Conservation (phyloP, 2,113 vertebrate genomes). For the Myxocyprinus asiaticus region DNA sequence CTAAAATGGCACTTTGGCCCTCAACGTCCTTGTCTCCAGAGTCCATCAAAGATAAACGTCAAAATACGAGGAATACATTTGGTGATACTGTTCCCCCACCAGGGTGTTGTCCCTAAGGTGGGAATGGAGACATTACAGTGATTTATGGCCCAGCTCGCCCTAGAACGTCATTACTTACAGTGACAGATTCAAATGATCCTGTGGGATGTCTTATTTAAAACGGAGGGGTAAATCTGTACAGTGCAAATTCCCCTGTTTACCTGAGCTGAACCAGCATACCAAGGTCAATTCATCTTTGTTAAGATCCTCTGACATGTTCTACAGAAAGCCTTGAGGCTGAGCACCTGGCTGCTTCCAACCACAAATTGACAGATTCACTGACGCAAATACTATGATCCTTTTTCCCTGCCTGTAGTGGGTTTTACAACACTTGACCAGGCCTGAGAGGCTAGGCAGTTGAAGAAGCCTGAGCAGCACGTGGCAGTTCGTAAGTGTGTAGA, state of each 20-base stretch:
- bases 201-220: slow-evolving; percentile 56
- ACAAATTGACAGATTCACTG: background rate
- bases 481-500: too few species aligned
- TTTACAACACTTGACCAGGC: slow-evolving; percentile 28
- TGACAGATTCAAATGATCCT: slow-evolving; percentile 47
- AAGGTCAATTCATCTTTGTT: slow-evolving; percentile 35
- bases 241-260: slow-evolving; percentile 23
- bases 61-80: slow-evolving; percentile 36
- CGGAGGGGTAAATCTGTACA: slow-evolving; percentile 3
- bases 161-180: slow-evolving; percentile 59
- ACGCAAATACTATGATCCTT: background rate
- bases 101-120: slow-evolving; percentile 36
- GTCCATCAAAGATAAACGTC: slow-evolving; percentile 36
- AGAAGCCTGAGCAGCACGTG: background rate
- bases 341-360: slow-evolving; percentile 29
- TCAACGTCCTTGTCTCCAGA: slow-evolving; percentile 40
- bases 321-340: slow-evolving; percentile 6
- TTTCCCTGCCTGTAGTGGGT: background rate
- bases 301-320: background rate
- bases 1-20: slow-evolving; percentile 5
- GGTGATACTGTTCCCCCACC: slow-evolving; percentile 11
- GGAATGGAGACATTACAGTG: slow-evolving; percentile 66
- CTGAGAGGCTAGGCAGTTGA: slow-evolving; percentile 22
- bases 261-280: background rate
- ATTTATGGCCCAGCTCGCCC: slow-evolving; percentile 61